These are phyloP conservation scores for Phodopus roborovskii DNA, from an alignment of 2,113 vertebrate species.

Conservation along the genomic window DNA sequence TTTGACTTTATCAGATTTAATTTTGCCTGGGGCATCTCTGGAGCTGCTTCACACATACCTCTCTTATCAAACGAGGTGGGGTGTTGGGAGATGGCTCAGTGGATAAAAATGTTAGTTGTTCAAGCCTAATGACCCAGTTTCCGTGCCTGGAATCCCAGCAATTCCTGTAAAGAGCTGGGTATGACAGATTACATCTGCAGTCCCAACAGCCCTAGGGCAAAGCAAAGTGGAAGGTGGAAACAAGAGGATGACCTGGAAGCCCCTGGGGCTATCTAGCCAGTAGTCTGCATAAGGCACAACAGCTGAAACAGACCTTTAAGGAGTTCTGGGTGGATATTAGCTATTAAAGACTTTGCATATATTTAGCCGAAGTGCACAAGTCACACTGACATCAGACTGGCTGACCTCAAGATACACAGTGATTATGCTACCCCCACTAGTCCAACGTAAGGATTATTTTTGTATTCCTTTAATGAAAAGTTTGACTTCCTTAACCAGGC, in stretches of 20 bases:
- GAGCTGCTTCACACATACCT: not conserved
- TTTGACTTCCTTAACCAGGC: not conserved
- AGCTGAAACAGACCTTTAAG: not conserved
- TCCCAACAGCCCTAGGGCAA: not conserved
- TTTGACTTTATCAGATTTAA: not conserved
- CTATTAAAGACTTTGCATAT: not conserved
- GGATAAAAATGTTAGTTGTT: not conserved
- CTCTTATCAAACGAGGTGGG: not conserved
- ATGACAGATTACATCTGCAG: not conserved
- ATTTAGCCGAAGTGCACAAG: not conserved
- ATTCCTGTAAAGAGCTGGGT: not conserved
- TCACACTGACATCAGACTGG: not conserved
- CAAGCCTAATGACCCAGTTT: not conserved
- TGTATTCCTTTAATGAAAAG: not conserved
- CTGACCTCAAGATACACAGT: not conserved
- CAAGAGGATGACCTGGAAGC: not conserved
- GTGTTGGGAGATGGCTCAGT: not conserved
- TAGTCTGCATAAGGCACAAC: not conserved
- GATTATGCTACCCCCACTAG: not conserved
- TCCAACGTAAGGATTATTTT: not conserved
- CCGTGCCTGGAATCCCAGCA: not conserved
- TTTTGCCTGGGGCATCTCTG: not conserved
- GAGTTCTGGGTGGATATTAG: not conserved
- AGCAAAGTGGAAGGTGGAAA: not conserved
- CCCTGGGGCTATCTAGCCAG: not conserved